Conservation (phyloP, 1,140 invertebrate species). For the Papilio xuthus region DNA sequence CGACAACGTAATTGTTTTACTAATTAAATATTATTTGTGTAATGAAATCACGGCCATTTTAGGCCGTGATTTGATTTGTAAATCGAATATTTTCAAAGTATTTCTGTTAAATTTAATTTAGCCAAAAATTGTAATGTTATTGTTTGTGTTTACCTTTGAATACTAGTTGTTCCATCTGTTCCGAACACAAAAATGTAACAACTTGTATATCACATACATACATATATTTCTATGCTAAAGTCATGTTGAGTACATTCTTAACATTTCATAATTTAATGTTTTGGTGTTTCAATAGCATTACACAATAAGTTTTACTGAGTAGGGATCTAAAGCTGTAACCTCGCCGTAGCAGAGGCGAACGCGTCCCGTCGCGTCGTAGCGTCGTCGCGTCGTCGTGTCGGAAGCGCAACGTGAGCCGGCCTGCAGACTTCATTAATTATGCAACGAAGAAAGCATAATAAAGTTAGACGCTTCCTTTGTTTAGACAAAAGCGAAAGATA, state of each 20-base stretch:
- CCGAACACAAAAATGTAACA: too few species aligned
- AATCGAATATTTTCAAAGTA: background rate
- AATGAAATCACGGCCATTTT: background rate
- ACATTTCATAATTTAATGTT: too few species aligned
- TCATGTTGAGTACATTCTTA: too few species aligned
- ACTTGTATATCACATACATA: too few species aligned
- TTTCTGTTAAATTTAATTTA: background rate
- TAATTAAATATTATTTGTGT: background rate
- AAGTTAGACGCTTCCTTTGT: slow-evolving; percentile 30
- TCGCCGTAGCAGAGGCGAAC: background rate
- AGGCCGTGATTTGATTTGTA: background rate
- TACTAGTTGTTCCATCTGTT: too few species aligned
- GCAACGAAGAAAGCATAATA: slow-evolving; percentile 33
- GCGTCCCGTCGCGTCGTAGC: background rate
- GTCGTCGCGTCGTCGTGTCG: background rate
- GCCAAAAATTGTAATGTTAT: background rate
- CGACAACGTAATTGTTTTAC: background rate
- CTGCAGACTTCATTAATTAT: slow-evolving; percentile 34
- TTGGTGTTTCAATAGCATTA: too few species aligned
- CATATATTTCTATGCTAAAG: too few species aligned
- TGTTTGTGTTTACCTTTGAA: background rate
- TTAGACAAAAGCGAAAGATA: slow-evolving; percentile 25
- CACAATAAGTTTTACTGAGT: too few species aligned
- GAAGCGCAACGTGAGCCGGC: background rate
- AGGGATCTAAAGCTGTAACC: too few species aligned